These are phyloP conservation scores for Oreohelix idahoensis DNA, from an alignment of 1,140 invertebrate genomes.

Conservation along the genomic window DNA sequence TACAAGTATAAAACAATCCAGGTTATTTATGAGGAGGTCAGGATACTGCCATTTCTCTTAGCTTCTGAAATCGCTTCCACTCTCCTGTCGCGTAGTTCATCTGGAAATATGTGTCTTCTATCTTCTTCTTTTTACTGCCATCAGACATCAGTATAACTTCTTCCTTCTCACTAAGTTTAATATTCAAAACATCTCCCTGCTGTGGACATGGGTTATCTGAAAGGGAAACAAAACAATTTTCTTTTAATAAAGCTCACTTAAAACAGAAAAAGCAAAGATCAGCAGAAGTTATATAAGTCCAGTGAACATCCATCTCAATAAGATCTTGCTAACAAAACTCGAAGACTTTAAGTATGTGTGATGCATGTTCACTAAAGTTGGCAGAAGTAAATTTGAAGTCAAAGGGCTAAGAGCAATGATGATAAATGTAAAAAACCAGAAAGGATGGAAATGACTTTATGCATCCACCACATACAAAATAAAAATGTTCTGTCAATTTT, in stretches of 20 bases:
- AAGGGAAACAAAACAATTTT: conserved; percentile 58
- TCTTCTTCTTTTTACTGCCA: conserved; percentile 78
- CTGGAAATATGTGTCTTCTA: conserved; percentile 93
- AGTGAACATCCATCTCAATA: too few relatives aligned
- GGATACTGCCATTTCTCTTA: conserved; percentile 54
- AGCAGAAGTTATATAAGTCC: too few relatives aligned
- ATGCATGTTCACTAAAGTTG: too few relatives aligned
- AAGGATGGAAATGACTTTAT: too few relatives aligned
- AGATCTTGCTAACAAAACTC: too few relatives aligned
- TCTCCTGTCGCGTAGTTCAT: conserved; percentile 97
- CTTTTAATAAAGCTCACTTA: neutral
- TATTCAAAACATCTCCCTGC: conserved; percentile 92
- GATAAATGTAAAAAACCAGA: too few relatives aligned
- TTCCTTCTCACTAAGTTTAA: conserved; percentile 89
- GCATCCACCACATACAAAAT: too few relatives aligned
- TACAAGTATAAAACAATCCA: neutral
- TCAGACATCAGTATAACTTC: conserved; percentile 84
- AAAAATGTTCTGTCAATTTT: too few relatives aligned
- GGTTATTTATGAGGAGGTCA: conserved; percentile 11
- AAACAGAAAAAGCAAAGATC: neutral
- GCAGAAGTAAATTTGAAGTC: too few relatives aligned
- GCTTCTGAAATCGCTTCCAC: conserved; percentile 92
- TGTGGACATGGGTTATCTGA: conserved; percentile 94
- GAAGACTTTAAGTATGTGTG: too few relatives aligned
- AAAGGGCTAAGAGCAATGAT: too few relatives aligned